These are phyloP conservation scores for Peromyscus aztecus DNA, from an alignment of 2,797 vertebrate genomes.

Conservation along the genomic window DNA sequence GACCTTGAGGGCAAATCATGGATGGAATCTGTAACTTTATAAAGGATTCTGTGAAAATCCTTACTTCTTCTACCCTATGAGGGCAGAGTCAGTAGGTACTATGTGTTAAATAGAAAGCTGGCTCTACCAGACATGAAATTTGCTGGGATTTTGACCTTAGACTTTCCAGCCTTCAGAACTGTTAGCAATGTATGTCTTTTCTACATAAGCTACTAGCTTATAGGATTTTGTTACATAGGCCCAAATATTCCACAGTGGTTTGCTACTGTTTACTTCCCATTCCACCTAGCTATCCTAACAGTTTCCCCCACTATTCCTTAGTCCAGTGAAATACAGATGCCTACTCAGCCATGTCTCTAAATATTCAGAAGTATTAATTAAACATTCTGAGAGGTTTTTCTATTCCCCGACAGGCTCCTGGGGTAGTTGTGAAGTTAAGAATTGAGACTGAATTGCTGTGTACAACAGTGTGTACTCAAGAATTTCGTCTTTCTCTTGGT, in stretches of 20 bases:
- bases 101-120: background rate
- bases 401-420: background rate
- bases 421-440: background rate
- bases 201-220: background rate
- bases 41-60: background rate
- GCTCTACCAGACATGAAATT: background rate
- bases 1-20: background rate
- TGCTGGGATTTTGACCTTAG: background rate
- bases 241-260: background rate
- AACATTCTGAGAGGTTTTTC: background rate
- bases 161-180: background rate
- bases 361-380: background rate
- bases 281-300: background rate
- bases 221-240: background rate
- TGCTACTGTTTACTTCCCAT: background rate
- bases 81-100: background rate
- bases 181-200: background rate
- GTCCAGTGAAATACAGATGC: background rate
- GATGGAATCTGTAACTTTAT: background rate
- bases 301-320: background rate
- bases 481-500: slow-evolving; percentile 12
- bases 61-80: background rate
- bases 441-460: background rate
- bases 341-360: background rate
- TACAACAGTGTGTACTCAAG: background rate